Evolutionary conservation across 2,113 vertebrate genomes (phyloP), one percentile per base, ranked within the genome.

Genomic region (Dasyornis broadbenti): DNA sequence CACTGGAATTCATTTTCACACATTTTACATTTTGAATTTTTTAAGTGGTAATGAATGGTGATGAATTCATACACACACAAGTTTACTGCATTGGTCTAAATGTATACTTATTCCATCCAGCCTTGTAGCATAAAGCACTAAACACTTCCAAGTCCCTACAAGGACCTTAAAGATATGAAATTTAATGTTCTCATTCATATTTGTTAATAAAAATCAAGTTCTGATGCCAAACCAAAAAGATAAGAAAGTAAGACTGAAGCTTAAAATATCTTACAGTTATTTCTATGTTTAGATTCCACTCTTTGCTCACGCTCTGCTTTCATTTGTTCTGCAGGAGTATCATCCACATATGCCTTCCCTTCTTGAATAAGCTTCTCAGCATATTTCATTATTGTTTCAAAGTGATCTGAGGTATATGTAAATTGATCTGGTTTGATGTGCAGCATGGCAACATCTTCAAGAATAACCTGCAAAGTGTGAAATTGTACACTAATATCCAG

Each of bases 321-420:
- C 99, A 99, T 99, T 97, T 98, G 97, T 56, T 99, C 99, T 5
- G 99, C 98, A 15, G 99, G 98, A 17, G 99, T 99, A 89, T 99
- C 97, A 53, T 99, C 99, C 72, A 99, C 98, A 95, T 99, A 99
- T 0, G 99, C 99, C 77, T 99, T 99, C 47, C 99, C 99, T 95
- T 99, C 99, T 7, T 95, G 60, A 65, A 99, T 99, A 52, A 99
- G 97, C 90, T 99, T 98, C 73, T 99, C 99, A 8, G 97, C 99
- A 71, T 99, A 98, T 33, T 96, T 96, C 97, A 98, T 98, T 93
- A 99, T 99, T 52, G 75, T 97, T 94, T 98, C 98, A 94, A 99
- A 99, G 95, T 99, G 99, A 96, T 99, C 99, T 6, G 99, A 99
- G 73, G 99, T 99, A 88, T 99, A 99, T 65, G 99, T 99, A 97